Percentiles rank a stretch among this genome's conserved stretches.
Evolutionary conservation across 2,888 invertebrate species (phyloP).

Genomic region (Macropis europaea): DNA sequence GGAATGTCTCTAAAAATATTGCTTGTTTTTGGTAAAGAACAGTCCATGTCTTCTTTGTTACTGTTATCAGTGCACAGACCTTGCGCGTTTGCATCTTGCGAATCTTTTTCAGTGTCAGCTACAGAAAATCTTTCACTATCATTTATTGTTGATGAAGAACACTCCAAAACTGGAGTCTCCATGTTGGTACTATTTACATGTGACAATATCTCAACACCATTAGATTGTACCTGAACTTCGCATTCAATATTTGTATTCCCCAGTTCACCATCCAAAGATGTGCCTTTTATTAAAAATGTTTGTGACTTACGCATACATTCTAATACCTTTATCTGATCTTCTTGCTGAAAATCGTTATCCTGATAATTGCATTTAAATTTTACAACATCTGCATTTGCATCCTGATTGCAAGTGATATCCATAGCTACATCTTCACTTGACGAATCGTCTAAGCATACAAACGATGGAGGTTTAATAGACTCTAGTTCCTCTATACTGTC

Average conservation of each 20-base stretch:
- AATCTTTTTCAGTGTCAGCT: neutral
- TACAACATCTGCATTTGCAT: neutral
- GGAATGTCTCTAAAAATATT: neutral
- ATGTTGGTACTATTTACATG: neutral
- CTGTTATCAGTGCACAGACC: neutral
- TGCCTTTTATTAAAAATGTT: neutral
- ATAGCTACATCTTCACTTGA: neutral
- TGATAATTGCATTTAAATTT: neutral
- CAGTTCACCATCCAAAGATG: neutral
- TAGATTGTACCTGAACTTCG: neutral
- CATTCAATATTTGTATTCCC: neutral
- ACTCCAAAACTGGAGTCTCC: neutral
- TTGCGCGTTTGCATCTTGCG: neutral
- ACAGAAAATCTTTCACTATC: neutral
- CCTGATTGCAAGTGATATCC: neutral
- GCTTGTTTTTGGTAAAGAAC: neutral
- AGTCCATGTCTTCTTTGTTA: conserved; percentile 11
- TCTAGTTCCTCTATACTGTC: conserved; percentile 46
- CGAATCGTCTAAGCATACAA: conserved; percentile 44
- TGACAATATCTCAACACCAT: neutral
- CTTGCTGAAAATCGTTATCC: neutral
- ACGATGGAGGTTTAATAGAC: conserved; percentile 64
- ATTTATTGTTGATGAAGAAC: conserved; percentile 1
- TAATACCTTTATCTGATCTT: neutral
- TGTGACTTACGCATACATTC: neutral